Evolutionary conservation across 2,888 invertebrate species (phyloP).

Genomic region (Folsomia manolachei): DNA sequence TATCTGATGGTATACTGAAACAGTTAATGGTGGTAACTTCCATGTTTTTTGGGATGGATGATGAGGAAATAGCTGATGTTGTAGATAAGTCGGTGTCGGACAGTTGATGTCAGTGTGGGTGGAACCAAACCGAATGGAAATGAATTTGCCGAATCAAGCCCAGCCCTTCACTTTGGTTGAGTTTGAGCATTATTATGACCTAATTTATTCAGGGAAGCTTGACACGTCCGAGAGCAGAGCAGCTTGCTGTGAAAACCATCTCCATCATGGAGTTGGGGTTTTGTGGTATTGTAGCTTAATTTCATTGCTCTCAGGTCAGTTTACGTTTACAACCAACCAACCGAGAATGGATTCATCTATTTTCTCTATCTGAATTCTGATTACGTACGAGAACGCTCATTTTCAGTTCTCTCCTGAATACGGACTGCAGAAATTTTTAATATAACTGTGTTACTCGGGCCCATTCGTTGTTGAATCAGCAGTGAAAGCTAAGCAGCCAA

Average conservation of each 20-base stretch:
- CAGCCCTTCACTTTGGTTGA: neutral
- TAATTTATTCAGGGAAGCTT: neutral
- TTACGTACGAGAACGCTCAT: neutral
- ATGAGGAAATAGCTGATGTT: neutral
- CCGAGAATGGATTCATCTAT: neutral
- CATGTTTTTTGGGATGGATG: neutral
- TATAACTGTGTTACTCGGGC: too few species aligned
- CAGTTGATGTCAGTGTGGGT: neutral
- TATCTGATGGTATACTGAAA: too few species aligned
- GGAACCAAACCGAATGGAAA: neutral
- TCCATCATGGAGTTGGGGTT: neutral
- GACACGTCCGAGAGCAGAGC: constrained; percentile 1
- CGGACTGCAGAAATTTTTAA: too few species aligned
- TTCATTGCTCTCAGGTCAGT: neutral
- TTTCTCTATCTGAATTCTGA: neutral
- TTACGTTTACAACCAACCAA: too few species aligned
- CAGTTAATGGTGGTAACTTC: too few species aligned
- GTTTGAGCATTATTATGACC: constrained; percentile 1
- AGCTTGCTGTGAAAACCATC: neutral
- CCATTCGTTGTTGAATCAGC: too few species aligned
- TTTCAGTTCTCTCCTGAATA: neutral
- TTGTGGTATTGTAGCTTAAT: neutral
- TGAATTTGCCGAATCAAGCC: neutral
- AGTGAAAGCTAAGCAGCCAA: too few species aligned
- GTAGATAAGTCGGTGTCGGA: neutral